Evolutionary conservation across 2,797 vertebrate species (phyloP).

Genomic region (Picus viridis): DNA sequence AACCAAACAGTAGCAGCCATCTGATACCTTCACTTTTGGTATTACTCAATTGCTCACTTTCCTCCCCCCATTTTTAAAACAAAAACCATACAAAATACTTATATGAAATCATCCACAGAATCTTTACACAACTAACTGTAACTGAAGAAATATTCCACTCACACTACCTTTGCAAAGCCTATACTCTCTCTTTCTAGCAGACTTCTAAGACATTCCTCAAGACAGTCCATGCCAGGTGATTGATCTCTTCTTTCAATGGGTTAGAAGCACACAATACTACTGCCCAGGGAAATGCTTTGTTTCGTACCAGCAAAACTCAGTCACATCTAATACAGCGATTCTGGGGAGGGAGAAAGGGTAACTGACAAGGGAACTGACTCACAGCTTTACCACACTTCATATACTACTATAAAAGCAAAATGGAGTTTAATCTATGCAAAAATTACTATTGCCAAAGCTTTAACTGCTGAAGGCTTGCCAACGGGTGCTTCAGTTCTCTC

Average conservation of each 20-base stretch:
- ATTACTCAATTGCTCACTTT: not conserved
- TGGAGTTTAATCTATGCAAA: not conserved
- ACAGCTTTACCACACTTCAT: not conserved
- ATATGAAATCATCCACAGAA: not conserved
- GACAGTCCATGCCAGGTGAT: not conserved
- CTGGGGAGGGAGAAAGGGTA: not conserved
- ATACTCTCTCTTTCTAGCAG: not conserved
- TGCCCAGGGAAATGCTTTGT: not conserved
- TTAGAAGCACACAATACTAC: not conserved
- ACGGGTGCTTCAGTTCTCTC: not conserved
- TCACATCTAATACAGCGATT: not conserved
- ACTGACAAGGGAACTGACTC: not conserved
- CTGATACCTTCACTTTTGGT: not conserved
- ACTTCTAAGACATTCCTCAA: not conserved
- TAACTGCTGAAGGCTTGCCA: not conserved
- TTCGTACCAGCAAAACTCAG: not conserved
- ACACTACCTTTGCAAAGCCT: not conserved
- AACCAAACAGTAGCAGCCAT: not conserved
- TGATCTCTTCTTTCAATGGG: not conserved
- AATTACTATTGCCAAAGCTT: not conserved
- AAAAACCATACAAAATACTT: not conserved
- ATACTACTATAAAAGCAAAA: not conserved
- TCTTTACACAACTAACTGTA: not conserved
- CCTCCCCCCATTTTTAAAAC: accelerated
- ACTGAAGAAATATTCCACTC: not conserved